Percentiles rank a stretch among this genome's conserved stretches.
These are phyloP conservation scores for Columba livia DNA, from an alignment of 2,113 vertebrate genomes.

Conservation along the genomic window DNA sequence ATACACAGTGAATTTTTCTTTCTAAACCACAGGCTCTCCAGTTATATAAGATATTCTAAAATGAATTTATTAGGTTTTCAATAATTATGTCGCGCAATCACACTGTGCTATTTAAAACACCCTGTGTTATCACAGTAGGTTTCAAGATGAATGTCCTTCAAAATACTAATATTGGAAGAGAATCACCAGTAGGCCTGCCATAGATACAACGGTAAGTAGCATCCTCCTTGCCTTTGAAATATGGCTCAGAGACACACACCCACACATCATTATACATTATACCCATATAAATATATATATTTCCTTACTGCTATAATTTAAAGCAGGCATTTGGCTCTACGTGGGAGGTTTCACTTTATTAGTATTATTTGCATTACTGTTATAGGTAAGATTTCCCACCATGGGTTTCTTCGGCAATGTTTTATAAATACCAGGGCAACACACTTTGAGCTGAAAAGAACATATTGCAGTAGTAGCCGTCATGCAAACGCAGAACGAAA, in stretches of 20 bases:
- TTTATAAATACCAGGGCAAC: not conserved
- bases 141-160: not conserved
- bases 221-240: not conserved
- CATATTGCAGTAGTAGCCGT: rapidly evolving
- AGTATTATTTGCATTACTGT: not conserved
- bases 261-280: not conserved
- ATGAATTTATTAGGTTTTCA: not conserved
- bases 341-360: not conserved
- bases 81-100: not conserved
- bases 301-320: not conserved
- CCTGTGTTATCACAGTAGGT: not conserved
- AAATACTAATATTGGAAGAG: not conserved
- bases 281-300: not conserved
- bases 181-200: not conserved
- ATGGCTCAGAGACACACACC: not conserved
- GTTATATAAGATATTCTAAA: not conserved
- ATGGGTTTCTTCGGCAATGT: not conserved
- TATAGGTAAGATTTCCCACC: not conserved
- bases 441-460: not conserved
- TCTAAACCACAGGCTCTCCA: not conserved
- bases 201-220: not conserved
- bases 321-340: not conserved
- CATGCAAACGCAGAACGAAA: rapidly evolving
- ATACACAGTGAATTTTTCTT: not conserved
- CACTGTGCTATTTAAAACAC: not conserved